Conservation (phyloP, 2,113 vertebrate species). For the Neomonachus schauinslandi region DNA sequence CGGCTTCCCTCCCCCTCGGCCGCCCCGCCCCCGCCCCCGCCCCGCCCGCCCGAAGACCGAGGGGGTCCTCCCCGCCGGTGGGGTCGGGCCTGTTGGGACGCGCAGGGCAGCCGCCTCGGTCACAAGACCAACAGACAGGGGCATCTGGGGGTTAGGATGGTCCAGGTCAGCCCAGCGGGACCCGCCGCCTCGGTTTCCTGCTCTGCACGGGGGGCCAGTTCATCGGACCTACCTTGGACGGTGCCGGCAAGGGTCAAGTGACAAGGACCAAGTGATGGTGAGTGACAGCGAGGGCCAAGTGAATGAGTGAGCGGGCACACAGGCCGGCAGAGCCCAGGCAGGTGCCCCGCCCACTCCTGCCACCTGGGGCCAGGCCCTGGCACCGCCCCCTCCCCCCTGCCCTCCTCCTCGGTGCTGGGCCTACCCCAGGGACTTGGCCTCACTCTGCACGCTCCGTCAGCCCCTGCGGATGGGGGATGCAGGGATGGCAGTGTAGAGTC, state of each 20-base stretch:
- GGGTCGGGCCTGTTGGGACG: background rate
- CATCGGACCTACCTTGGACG: background rate
- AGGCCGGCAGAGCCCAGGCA: background rate
- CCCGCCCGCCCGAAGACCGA: background rate
- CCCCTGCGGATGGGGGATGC: background rate
- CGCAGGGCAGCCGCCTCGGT: background rate
- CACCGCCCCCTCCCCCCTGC: background rate
- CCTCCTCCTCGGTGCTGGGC: background rate
- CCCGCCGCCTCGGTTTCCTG: too few relatives aligned
- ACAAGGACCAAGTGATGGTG: background rate
- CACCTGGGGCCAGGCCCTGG: conserved; percentile 42
- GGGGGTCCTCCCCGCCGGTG: background rate
- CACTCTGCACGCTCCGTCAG: too few relatives aligned
- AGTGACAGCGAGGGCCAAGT: background rate
- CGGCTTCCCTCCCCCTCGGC: background rate
- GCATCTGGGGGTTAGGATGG: background rate
- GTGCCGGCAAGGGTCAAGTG: background rate
- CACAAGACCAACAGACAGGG: background rate
- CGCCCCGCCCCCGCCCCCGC: background rate
- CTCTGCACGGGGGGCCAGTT: background rate
- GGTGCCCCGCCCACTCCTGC: conserved; percentile 60
- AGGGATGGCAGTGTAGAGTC: background rate
- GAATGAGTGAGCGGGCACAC: background rate
- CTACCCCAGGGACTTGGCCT: background rate
- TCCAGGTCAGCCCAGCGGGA: background rate